Evolutionary conservation across 2,888 invertebrate species (phyloP), one percentile per base, ranked within the genome.

Genomic region (Tromatobia lineatoria): DNA sequence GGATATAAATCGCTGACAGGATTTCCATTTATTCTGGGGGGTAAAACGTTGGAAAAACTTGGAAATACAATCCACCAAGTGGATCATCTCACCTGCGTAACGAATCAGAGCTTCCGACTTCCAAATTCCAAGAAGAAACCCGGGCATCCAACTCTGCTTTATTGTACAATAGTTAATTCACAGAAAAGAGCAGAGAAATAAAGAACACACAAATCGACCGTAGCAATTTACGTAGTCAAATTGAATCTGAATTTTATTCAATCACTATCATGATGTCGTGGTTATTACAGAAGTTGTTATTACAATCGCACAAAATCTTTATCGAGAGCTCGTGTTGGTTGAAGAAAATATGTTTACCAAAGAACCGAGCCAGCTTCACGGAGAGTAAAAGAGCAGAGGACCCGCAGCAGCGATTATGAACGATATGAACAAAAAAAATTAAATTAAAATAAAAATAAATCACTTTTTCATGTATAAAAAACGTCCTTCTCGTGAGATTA

Each of bases 171-270:
- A 86, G 86, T 89, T 88, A 88, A 87, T 87, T 87, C 85, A 88
- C 77, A 90, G 88, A 85, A 86, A 82, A 80, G 82, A 87, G 82
- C 78, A 86, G 73, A 86, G 90, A 91, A 93, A 93, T 92, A 92
- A 93, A 93, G n/a, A 78, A 91, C 89, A 90, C 89, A 90, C 88
- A 90, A 89, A 90, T 91, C 90, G 90, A 90, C 90, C 91, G 88
- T 86, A 85, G 85, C 86, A 38, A 82, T 87, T 87, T 80, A 81
- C 88, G 87, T 91, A 89, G 89, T 92, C 90, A 93, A 93, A 93
- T 91, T 92, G 92, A 88, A 92, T 91, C 90, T 91, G 91, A 91
- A 91, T 91, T 93, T 93, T 93, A 93, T 93, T 93, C 91, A 93
- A 91, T 91, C 90, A 89, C 91, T 91, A 89, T 91, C 89, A 89